Evolutionary conservation across 2,888 invertebrate species (phyloP).

Genomic region (Diarsia brunnea): DNA sequence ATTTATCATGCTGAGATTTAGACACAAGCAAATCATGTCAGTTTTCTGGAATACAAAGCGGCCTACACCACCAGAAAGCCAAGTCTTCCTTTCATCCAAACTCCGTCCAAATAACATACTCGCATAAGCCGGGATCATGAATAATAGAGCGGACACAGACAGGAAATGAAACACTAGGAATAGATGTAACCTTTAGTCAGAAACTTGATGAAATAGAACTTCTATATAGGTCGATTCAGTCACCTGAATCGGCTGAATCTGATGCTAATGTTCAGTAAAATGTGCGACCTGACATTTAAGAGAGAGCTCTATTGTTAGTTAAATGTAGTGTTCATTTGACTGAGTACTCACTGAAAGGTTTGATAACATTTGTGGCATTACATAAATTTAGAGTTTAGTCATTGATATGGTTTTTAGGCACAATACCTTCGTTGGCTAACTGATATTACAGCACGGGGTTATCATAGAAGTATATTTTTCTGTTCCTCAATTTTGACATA

Average conservation of each 20-base stretch:
- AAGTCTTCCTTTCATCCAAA: conserved; percentile 9
- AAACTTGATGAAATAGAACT: conserved; percentile 52
- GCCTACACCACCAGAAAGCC: conserved; percentile 8
- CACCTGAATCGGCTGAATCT: conserved; percentile 38
- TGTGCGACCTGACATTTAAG: conserved; percentile 19
- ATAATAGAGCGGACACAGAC: conserved; percentile 72
- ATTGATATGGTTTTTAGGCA: not conserved
- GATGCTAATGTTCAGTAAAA: conserved; percentile 18
- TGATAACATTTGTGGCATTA: not conserved
- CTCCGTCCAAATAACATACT: conserved; percentile 65
- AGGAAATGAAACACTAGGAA: conserved; percentile 75
- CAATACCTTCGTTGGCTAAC: not conserved
- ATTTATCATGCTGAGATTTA: conserved; percentile 40
- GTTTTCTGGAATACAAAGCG: conserved; percentile 26
- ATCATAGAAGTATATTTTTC: not conserved
- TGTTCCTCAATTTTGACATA: not conserved
- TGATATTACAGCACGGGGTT: not conserved
- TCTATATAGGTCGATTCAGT: conserved; percentile 34
- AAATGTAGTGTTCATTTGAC: not conserved
- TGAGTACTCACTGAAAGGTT: not conserved
- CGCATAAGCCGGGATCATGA: conserved; percentile 70
- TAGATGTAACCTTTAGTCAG: conserved; percentile 55
- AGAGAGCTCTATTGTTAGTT: conserved; percentile 3
- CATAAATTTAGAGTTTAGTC: not conserved
- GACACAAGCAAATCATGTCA: conserved; percentile 32